phyloP scores from a whole-genome alignment of 2,797 vertebrate species.

The Anguilla pacifica region DNA sequence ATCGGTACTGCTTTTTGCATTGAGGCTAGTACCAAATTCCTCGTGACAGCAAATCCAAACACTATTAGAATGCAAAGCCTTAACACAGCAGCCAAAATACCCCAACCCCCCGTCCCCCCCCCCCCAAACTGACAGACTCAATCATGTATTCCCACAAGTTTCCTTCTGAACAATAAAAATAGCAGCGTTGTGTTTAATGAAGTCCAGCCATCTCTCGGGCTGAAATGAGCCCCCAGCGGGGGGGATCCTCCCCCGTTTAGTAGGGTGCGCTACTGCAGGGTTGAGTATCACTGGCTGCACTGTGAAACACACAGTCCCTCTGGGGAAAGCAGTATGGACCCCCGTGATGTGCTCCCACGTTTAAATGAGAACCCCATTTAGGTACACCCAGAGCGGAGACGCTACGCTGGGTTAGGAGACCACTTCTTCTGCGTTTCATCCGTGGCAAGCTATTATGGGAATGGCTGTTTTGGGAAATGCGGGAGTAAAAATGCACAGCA shows the following conservation, averaged over 20 bases:
- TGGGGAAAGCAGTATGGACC: not conserved
- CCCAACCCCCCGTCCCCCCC: not conserved
- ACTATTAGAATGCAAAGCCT: not conserved
- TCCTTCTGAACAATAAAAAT: not conserved
- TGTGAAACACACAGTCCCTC: not conserved
- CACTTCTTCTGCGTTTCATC: not conserved
- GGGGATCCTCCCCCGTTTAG: not conserved
- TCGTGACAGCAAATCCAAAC: not conserved
- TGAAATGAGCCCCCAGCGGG: not conserved
- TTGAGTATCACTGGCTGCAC: not conserved
- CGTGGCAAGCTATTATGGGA: not conserved
- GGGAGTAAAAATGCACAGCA: not conserved
- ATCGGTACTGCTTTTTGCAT: not conserved
- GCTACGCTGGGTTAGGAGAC: not conserved
- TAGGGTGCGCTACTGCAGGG: not conserved
- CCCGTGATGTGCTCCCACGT: not conserved
- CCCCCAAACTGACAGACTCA: not conserved
- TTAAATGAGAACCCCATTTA: not conserved
- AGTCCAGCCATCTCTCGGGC: not conserved
- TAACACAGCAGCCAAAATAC: not conserved
- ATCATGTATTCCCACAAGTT: not conserved
- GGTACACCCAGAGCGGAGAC: not conserved
- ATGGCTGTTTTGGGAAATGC: conserved; percentile 8
- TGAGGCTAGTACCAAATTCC: not conserved
- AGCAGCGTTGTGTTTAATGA: not conserved